Evolutionary conservation across 1,140 invertebrate species (phyloP), one percentile per base, ranked within the genome.

Genomic region (Brachionus sp.): DNA sequence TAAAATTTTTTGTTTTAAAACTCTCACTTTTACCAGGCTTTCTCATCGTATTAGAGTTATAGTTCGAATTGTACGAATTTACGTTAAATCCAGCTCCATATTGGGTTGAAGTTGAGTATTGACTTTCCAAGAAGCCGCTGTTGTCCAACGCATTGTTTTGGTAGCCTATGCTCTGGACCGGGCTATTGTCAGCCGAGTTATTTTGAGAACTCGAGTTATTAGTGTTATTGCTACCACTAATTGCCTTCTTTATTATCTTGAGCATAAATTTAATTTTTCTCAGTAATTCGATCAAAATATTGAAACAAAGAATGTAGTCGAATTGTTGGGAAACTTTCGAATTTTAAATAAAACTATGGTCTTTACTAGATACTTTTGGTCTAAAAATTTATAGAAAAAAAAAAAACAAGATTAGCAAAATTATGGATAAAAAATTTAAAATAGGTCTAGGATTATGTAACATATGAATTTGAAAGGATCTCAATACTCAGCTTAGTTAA

Each of bases 221-320:
- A 39, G 66, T 70, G 66, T 39, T 70, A 70, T 70, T 70, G 35
- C 35, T 70, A 39, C 66, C 66, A 70, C 66, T 70, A 37, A 70
- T 70, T 16, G 66, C 66, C 39, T 70, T 70, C n/a, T 70, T 70
- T 13, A 70, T 70, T 70, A 70, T 70, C 37, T 70, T 70, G 37
- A 70, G 66, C 66, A 70, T 70, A 70, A 70, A 70, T 70, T 39
- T 39, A 16, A 5, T 39, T 37, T 70, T 70, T 16, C 19, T 37
- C 16, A 1, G n/a, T 2, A 57, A 68, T 33, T 35, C 37, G 9
- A 19, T 57, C 50, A 7, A 57, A 50, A 57, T 13, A 57, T 2
- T 19, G 19, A 19, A 57, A 25, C 19, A 19, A 0, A 23, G 16
- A 53, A 5, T 53, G 12, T 46, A n/a, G n/a, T 19, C 19, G 5